Conservation (phyloP, 2,888 invertebrate genomes). For the Volucella inanis region DNA sequence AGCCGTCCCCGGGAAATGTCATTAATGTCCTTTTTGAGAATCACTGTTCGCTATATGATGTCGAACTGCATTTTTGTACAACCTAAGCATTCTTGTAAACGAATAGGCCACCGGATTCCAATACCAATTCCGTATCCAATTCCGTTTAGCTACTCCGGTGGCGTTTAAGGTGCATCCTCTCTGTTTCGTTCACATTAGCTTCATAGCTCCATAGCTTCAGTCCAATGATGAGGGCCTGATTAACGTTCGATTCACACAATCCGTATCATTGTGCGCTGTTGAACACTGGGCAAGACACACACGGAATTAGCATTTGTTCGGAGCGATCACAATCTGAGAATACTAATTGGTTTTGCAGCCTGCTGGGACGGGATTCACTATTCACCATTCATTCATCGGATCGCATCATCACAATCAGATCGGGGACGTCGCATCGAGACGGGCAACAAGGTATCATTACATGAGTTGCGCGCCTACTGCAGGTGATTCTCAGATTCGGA, state of each 20-base stretch:
- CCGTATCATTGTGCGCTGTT: constrained; percentile 67
- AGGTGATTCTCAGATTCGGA: constrained; percentile 72
- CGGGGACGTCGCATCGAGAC: constrained; percentile 27
- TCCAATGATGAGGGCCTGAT: constrained; percentile 69
- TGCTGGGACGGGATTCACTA: constrained; percentile 56
- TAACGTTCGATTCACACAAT: constrained; percentile 75
- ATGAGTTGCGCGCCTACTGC: constrained; percentile 69
- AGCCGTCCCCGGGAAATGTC: constrained; percentile 63
- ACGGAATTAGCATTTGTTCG: constrained; percentile 82
- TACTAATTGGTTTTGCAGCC: constrained; percentile 80
- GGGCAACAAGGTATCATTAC: constrained; percentile 73
- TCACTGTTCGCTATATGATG: constrained; percentile 57
- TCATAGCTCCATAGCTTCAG: not conserved
- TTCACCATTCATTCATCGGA: constrained; percentile 73
- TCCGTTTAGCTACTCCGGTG: constrained; percentile 57
- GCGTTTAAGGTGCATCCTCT: constrained; percentile 60
- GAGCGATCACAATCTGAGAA: constrained; percentile 82
- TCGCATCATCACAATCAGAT: constrained; percentile 51
- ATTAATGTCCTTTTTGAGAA: constrained; percentile 71
- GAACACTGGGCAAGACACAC: constrained; percentile 65
- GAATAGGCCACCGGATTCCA: constrained; percentile 74
- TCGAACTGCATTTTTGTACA: constrained; percentile 67
- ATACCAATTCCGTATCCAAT: constrained; percentile 29
- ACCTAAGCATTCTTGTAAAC: constrained; percentile 72
- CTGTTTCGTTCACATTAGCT: constrained; percentile 11